Evolutionary conservation across 2,113 vertebrate genomes (phyloP), one percentile per base, ranked within the genome.

Genomic region (Lichenostomus cassidix): DNA sequence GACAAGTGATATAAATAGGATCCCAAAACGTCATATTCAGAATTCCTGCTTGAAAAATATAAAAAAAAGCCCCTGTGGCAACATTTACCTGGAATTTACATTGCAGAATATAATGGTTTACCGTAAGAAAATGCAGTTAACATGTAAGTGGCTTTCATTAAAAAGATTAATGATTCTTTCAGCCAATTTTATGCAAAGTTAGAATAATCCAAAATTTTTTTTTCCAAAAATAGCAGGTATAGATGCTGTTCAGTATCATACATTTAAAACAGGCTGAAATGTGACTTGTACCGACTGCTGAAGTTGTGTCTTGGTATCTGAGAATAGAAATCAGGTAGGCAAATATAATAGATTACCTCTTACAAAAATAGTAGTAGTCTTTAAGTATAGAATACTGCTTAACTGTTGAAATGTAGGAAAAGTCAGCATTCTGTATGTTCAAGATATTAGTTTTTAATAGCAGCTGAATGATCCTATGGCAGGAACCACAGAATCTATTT

Each of bases 311-410:
- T 97, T 97, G 97, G 96, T 95, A 96, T 96, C 94, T 97, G 94
- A 97, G 94, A 97, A 92, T 89, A 97, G 97, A 97, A 97, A 98
- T 98, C 97, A 98, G 96, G 97, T 97, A 98, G 95, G 98, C 96
- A 71, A 97, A 98, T 94, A 97, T 90, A 97, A 97, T 93, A 98
- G 96, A 96, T 98, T 94, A 97, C 97, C 96, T 97, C 97, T 97
- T 98, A 98, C 97, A 98, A 98, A 98, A 98, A 98, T 98, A 98
- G 97, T 98, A 98, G 98, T 98, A 98, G 98, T 98, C 98, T 98
- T 98, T 98, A 97, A 96, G 96, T 96, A 96, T 96, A 98, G 98
- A 98, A 98, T 93, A 98, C 98, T 97, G 98, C 98, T 98, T 98
- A 97, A 98, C 97, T 97, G 97, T 98, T 98, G 97, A 98, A 98